Base-by-base conservation (phyloP, 2,888 invertebrate genomes). In the Lissocephala sabroskyi region DNA sequence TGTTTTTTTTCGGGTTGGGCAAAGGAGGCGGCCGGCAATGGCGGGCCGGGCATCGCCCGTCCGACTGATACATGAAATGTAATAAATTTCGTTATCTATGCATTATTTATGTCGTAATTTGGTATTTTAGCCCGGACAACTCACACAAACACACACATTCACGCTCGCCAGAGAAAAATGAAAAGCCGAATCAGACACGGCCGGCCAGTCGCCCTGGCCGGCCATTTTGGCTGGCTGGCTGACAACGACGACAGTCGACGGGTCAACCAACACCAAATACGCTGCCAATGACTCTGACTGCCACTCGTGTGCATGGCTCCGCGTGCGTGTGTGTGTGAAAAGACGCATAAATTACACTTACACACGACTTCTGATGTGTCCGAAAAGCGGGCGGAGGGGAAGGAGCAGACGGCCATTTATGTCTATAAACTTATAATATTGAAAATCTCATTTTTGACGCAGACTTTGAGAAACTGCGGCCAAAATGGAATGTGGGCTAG, bases 51-150 rank as follows among this genome's bases (percentile, higher is more conserved):
- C 13, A 16, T 52, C 19, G 48, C 35, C 49, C 40, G 55, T 41
- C 32, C 39, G 57, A 51, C 65, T 68, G 75, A 68, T 73, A 74
- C 71, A 73, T 73, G 71, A 73, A 73, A 73, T 70, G 71, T 73
- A 73, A 73, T 73, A 73, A 73, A 73, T 76, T 73, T 73, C 62
- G 71, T 73, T 73, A 73, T 73, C 71, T 73, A 73, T 76, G 71
- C 71, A 73, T 73, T 73, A 73, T 73, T 73, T 73, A 73, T 73
- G 77, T 74, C 77, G 71, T 73, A 73, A 73, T 73, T 73, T 73
- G 71, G 71, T 76, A 73, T 73, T 73, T 73, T 74, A 73, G 71
- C 70, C 76, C 62, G 59, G 61, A 71, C n/a, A n/a, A n/a, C n/a
- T n/a, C n/a, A n/a, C n/a, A n/a, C n/a, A n/a, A n/a, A n/a, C n/a